Evolutionary conservation across 2,797 vertebrate species (phyloP), one percentile per base, ranked within the genome.

Genomic region (Lepilemur septentrionalis): DNA sequence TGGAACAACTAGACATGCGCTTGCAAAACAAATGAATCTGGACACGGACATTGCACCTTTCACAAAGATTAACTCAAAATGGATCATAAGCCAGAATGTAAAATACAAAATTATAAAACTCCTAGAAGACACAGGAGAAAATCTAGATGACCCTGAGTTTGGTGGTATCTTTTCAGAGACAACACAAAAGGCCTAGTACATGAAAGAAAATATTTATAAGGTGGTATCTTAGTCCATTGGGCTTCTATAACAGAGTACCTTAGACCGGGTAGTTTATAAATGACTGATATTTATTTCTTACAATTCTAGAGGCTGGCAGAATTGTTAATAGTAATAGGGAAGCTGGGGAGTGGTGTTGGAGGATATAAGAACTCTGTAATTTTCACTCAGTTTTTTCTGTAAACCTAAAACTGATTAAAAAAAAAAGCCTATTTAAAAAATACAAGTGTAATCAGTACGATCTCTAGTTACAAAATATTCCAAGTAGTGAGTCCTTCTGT

Each of bases 331-430:
- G 67, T 32, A 59, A 59, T 28, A 32, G 14, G 5, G 23, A 83
- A 59, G 23, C 10, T 12, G 2, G 8, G 14, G 5, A 32, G 1
- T 35, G 7, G 17, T 25, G 5, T 13, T 28, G 23, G 7, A 9
- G 15, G 32, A 57, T 23, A 65, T 22, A 5, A 23, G 12, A n/a
- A 11, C 3, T 30, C 7, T 32, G 8, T 46, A 59, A 4, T 15
- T 48, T 78, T 72, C 28, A 18, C 23, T 72, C 20, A 22, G 55
- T 38, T 59, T 61, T 70, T 17, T 15, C 52, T 50, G 8, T 63
- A 63, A 72, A 32, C 57, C n/a, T 63, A 52, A 63, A 73, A 35
- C 4, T n/a, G 30, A 17, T 25, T 11, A 2, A 28, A 59, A 57
- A 32, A 59, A 43, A 85, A 69, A 67, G 38, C 2, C 22, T 41